Evolutionary conservation across 2,888 invertebrate species (phyloP), one percentile per base, ranked within the genome.

Genomic region (Opisthograptis luteolata): DNA sequence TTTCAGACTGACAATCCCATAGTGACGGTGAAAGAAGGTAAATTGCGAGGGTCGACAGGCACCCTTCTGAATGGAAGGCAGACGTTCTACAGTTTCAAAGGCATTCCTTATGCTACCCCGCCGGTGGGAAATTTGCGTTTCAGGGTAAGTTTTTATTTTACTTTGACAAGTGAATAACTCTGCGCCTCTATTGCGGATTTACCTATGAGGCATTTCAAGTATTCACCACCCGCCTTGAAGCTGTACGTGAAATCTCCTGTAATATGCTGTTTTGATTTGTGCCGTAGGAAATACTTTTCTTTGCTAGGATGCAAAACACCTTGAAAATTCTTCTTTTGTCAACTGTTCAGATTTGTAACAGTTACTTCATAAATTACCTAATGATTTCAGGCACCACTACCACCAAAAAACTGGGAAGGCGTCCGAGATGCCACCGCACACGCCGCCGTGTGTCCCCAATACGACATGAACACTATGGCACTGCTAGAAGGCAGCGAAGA

Each of bases 91-190:
- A 69, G 66, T 36, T 73, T 69, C 37, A 70, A 68, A 50, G 86
- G 89, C 13, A 81, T 91, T 27, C 90, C 89, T 2, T 91, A 86
- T 43, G 91, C 89, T 1, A 56, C 71, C 24, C 84, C 91, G 17
- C 90, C 90, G 1, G 24, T 89, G 2, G 81, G 81, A 2, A 62
- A 82, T 25, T 68, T 90, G 4, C 68, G 91, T 58, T 91, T 90
- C 53, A 75, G 81, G 81, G 90, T 57, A 17, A 50, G 19, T 25
- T 30, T 15, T 32, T 5, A 17, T 17, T 17, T 17, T n/a, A n/a
- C n/a, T n/a, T n/a, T n/a, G n/a, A n/a, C n/a, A n/a, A n/a, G n/a
- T n/a, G n/a, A n/a, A n/a, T n/a, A n/a, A n/a, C n/a, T n/a, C n/a
- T n/a, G n/a, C n/a, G n/a, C n/a, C n/a, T n/a, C n/a, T n/a, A n/a